These are phyloP conservation scores for Sialis lutaria DNA, from an alignment of 2,888 invertebrate genomes.

Conservation along the genomic window DNA sequence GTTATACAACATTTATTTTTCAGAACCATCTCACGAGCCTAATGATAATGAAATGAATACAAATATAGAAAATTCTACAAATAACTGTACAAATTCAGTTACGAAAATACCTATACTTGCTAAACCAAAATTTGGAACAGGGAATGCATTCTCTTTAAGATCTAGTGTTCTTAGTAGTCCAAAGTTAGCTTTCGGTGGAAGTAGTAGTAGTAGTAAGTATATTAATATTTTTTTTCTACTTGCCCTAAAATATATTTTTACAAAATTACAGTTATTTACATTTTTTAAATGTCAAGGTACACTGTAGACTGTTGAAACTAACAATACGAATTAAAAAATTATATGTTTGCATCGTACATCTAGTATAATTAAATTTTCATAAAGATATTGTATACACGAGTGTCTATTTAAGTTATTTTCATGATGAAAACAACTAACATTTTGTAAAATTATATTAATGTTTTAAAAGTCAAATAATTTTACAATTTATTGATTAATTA, in stretches of 20 bases:
- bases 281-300: too few relatives aligned
- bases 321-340: too few relatives aligned
- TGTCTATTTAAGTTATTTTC: neutral
- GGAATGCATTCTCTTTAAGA: constrained; percentile 14
- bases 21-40: neutral
- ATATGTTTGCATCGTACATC: too few relatives aligned
- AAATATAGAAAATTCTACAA: neutral
- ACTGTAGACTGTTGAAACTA: too few relatives aligned
- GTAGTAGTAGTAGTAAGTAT: neutral
- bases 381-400: too few relatives aligned
- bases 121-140: constrained; percentile 8
- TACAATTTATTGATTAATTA: too few relatives aligned
- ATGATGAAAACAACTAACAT: neutral
- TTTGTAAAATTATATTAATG: too few relatives aligned
- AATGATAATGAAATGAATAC: neutral
- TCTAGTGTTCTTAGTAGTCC: constrained; percentile 7
- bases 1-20: too few relatives aligned
- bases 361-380: too few relatives aligned
- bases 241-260: too few relatives aligned
- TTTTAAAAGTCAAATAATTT: too few relatives aligned
- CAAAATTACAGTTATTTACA: too few relatives aligned
- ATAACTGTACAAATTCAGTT: constrained; percentile 3
- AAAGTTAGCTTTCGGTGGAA: constrained; percentile 4
- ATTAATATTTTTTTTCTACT: neutral
- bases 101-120: constrained; percentile 7